Conservation (phyloP, 2,113 vertebrate species). For the Psilopsiagon aurifrons region DNA sequence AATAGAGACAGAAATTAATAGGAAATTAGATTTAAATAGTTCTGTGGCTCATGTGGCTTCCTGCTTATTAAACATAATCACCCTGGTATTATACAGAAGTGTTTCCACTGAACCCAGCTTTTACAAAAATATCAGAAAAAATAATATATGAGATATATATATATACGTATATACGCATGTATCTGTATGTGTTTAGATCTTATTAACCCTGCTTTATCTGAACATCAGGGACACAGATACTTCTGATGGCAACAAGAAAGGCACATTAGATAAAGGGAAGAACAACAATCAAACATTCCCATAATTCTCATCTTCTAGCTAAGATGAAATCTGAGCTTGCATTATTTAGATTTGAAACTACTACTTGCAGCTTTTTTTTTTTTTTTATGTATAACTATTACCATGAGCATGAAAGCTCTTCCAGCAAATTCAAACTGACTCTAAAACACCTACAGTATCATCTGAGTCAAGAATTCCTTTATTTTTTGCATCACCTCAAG, state of each 20-base stretch:
- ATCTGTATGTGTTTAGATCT: neutral
- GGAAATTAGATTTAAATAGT: slow-evolving; percentile 5
- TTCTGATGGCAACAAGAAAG: neutral
- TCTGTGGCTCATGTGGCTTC: neutral
- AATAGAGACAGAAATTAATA: neutral
- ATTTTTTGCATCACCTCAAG: neutral
- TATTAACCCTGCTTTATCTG: neutral
- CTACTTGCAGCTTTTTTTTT: neutral
- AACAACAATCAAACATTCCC: neutral
- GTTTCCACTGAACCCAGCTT: neutral
- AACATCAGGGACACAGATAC: neutral
- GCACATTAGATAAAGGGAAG: neutral
- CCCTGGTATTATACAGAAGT: neutral
- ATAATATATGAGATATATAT: neutral
- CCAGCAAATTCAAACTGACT: neutral
- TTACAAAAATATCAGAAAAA: neutral
- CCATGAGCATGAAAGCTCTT: neutral
- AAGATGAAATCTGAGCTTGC: neutral
- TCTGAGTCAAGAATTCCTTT: neutral
- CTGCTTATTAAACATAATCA: neutral
- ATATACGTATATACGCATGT: neutral
- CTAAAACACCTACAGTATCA: neutral
- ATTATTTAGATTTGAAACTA: neutral
- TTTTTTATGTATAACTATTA: neutral
- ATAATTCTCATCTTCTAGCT: neutral